Evolutionary conservation across 2,113 vertebrate genomes (phyloP), one percentile per base, ranked within the genome.

Genomic region (Felis chaus): DNA sequence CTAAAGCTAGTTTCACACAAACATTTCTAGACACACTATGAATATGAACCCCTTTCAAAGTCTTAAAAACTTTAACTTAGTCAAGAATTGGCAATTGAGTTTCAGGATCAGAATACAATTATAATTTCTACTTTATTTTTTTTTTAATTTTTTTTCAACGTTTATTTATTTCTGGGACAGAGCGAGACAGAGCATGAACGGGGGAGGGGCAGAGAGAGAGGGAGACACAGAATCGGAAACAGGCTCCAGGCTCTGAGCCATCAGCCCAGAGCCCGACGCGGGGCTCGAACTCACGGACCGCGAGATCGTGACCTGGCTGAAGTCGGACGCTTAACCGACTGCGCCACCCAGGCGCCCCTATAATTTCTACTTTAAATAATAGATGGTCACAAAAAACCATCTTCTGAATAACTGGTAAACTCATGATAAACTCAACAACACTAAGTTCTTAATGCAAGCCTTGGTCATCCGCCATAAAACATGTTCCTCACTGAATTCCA

Each of bases 51-150:
- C 31, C 79, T 12, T 63, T 63, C 33, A 65, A 95, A 94, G 57
- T 85, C 68, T 87, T 83, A 65, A 96, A 33, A 57, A 55, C n/a
- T 53, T 88, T 76, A 83, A 53, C 93, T 97, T 4, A 2, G 5
- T 63, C 89, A 78, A 79, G 92, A 96, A 7, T 61, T 76, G 13
- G 86, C 6, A 71, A 95, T 92, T 91, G 78, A 89, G 91, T 94
- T 89, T 95, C 15, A 45, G 50, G 76, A 61, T 92, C n/a, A n/a
- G 27, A 48, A 18, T 39, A 12, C 4, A 4, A 12, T 68, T 36
- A 29, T 10, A 31, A n/a, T 82, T 18, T 90, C 45, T 31, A 50
- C 66, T 39, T 9, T 7, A 68, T n/a, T n/a, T n/a, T n/a, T n/a
- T n/a, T n/a, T n/a, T n/a, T n/a, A n/a, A n/a, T n/a, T n/a, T n/a